Conservation (phyloP, 2,113 vertebrate species). For the Xiphias gladius region DNA sequence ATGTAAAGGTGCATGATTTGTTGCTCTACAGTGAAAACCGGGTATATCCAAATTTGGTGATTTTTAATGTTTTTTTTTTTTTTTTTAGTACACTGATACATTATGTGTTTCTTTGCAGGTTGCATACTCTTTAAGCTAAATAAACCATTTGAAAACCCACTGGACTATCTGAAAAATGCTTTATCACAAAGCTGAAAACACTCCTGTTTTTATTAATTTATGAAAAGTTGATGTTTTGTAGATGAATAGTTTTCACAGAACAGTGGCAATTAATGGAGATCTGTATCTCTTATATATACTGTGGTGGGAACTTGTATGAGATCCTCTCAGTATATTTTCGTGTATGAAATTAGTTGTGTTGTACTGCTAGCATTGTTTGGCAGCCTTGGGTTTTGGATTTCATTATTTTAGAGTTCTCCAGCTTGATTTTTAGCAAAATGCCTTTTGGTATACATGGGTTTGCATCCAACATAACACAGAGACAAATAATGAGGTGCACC, state of each 20-base stretch:
- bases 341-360: not conserved
- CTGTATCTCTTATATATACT: not conserved
- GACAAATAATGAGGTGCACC: not conserved
- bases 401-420: not conserved
- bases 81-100: not conserved
- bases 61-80: not conserved
- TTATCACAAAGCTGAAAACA: not conserved
- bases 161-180: not conserved
- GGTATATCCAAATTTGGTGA: not conserved
- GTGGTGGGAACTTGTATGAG: not conserved
- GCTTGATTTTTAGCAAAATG: not conserved
- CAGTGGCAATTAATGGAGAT: not conserved
- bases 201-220: no score
- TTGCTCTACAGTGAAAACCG: not conserved
- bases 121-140: not conserved
- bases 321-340: not conserved
- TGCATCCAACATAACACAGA: not conserved
- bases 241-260: not conserved
- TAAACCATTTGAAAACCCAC: not conserved
- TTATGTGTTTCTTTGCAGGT: not conserved
- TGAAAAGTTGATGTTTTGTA: not conserved
- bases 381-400: not conserved
- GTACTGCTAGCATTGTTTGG: not conserved
- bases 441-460: not conserved
- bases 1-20: not conserved